Evolutionary conservation across 2,888 invertebrate genomes (phyloP).

Genomic region (Argyresthia albistria): DNA sequence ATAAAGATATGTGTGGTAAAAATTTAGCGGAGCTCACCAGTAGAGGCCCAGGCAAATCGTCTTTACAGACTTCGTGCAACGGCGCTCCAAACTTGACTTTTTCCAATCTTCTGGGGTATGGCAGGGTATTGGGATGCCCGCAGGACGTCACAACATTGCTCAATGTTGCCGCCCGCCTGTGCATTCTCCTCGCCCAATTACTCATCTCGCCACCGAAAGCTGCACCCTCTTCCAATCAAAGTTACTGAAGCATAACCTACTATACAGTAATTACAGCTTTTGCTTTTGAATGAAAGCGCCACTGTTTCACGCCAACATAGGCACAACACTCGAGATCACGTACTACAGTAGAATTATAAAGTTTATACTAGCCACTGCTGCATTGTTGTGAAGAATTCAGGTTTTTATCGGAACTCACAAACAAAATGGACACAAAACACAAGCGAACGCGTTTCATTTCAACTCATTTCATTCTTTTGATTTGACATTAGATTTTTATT

Average conservation of each 20-base stretch:
- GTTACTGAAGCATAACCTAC: constrained; percentile 15
- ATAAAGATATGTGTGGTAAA: not conserved
- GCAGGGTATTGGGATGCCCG: constrained; percentile 85
- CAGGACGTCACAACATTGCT: constrained; percentile 94
- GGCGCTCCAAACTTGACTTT: constrained; percentile 96
- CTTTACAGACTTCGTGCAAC: constrained; percentile 93
- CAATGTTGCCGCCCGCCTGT: constrained; percentile 90
- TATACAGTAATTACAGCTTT: constrained; percentile 6
- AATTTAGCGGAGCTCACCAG: no score
- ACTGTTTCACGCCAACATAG: not conserved
- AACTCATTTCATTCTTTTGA: not conserved
- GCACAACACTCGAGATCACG: not conserved
- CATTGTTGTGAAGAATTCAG: not conserved
- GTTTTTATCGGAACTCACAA: not conserved
- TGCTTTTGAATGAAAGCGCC: not conserved
- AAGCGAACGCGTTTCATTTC: constrained; percentile 2
- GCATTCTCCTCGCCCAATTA: constrained; percentile 94
- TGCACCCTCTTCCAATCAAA: constrained; percentile 9
- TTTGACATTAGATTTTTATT: not conserved
- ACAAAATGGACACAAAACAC: constrained; percentile 5
- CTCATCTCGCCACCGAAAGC: constrained; percentile 74
- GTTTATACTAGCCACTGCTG: not conserved
- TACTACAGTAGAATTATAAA: not conserved
- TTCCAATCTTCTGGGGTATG: constrained; percentile 87
- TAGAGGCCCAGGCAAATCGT: constrained; percentile 93